Evolutionary conservation across 2,888 invertebrate species (phyloP), one percentile per base, ranked within the genome.

Genomic region (Cheilosia urbana): DNA sequence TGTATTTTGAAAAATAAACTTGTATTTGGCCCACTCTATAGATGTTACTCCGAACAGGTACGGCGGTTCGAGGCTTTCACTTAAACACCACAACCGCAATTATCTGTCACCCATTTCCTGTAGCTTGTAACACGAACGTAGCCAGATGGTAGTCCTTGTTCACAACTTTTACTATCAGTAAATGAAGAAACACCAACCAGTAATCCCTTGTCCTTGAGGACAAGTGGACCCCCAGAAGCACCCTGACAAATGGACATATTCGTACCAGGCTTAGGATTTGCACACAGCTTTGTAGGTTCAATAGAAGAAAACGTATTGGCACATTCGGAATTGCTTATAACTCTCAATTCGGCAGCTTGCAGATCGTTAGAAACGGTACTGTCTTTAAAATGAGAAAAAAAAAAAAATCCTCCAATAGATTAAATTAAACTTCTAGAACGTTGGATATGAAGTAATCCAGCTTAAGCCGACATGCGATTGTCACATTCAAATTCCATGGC

Each of bases 61-160:
- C 1, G 11, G 11, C 37, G 11, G 13, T 4, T 13, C 37, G 13
- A 37, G 13, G 11, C 2, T 13, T 37, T 11, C 4, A 4, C 37
- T 13, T 13, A 37, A 37, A 37, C 11, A 37, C 37, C 37, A 9
- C 37, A 37, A 13, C 58, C 58, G 13, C 37, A 21, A 15, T 37
- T 37, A 7, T 58, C 58, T 15, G 13, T 37, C 5, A 58, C 15
- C 58, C 58, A 58, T 15, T 58, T 37, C 15, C 21, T 58, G 21
- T 21, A 40, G 21, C 58, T 58, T 6, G 37, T 21, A 6, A 58
- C 58, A 21, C 58, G 58, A 4, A 21, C 37, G 15, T 19, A 49
- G 11, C 49, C 49, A 9, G 49, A 17, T 19, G 49, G 19, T 4
- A 19, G n/a, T 49, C 49, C 49, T 21, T 4, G 2, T 21, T 49